Evolutionary conservation across 2,113 vertebrate genomes (phyloP).

Genomic region (Platysteira castanea): DNA sequence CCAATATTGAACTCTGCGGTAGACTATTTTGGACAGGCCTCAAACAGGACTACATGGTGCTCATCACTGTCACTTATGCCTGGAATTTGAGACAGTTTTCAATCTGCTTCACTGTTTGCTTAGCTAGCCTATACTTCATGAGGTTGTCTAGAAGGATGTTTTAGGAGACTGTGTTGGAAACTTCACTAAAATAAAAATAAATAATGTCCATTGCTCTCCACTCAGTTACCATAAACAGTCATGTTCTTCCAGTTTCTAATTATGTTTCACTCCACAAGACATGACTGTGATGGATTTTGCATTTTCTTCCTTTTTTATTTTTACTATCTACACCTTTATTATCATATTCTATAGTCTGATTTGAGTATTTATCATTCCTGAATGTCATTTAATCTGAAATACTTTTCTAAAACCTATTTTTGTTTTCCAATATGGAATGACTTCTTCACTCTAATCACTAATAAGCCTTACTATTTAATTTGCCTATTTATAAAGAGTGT

Average conservation of each 20-base stretch:
- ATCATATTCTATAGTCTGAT: background rate
- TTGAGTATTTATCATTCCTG: background rate
- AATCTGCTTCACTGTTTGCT: background rate
- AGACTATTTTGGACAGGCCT: background rate
- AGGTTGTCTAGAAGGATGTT: background rate
- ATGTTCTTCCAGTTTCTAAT: background rate
- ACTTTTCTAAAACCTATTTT: background rate
- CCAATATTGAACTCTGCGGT: background rate
- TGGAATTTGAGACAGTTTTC: background rate
- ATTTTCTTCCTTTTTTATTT: background rate
- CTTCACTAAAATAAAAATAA: background rate
- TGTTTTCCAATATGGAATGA: background rate
- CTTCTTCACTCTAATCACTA: background rate
- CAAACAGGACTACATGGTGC: background rate
- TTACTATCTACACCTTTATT: background rate
- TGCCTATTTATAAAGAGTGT: background rate
- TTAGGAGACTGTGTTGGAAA: background rate
- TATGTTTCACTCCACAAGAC: background rate
- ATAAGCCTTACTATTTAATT: background rate
- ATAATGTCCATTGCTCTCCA: background rate
- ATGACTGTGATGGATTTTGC: rapidly evolving
- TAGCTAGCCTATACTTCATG: background rate
- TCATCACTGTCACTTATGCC: background rate
- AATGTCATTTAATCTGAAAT: background rate
- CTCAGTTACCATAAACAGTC: background rate